These are phyloP conservation scores for Craniophora ligustri DNA, from an alignment of 2,888 invertebrate species.

Conservation along the genomic window DNA sequence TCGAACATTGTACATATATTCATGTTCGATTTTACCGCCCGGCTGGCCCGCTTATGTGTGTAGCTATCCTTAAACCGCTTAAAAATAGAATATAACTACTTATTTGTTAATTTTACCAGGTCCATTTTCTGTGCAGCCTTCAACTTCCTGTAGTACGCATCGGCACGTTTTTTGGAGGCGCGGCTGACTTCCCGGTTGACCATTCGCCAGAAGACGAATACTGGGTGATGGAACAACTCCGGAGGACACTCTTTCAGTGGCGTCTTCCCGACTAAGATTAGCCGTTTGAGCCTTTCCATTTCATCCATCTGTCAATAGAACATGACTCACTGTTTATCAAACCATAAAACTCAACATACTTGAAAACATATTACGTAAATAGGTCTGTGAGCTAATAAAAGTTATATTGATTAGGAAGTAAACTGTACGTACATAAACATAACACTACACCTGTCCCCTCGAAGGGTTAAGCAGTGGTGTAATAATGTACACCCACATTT, in stretches of 20 bases:
- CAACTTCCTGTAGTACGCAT: slow-evolving; percentile 81
- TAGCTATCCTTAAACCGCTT: no score
- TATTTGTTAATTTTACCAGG: slow-evolving; percentile 60
- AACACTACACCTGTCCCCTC: no score
- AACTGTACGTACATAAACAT: no score
- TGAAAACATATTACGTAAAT: slow-evolving; percentile 6
- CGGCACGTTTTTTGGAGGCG: slow-evolving; percentile 82
- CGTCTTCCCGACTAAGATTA: slow-evolving; percentile 91
- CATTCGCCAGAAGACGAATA: slow-evolving; percentile 90
- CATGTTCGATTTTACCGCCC: no score
- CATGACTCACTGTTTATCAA: slow-evolving; percentile 12
- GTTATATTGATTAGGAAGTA: slow-evolving; percentile 8
- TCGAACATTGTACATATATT: no score
- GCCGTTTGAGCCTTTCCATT: slow-evolving; percentile 90
- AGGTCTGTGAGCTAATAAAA: slow-evolving; percentile 15
- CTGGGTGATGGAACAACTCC: slow-evolving; percentile 90
- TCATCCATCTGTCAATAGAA: slow-evolving; percentile 86
- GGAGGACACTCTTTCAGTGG: slow-evolving; percentile 90
- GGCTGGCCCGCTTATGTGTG: no score
- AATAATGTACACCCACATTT: no score
- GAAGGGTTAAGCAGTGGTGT: no score
- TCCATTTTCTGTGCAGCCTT: slow-evolving; percentile 76
- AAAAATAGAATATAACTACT: no score
- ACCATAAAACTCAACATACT: slow-evolving; percentile 15
- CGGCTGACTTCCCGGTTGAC: slow-evolving; percentile 84